Conservation (phyloP, 2,113 vertebrate genomes). For the Nibea coibor region DNA sequence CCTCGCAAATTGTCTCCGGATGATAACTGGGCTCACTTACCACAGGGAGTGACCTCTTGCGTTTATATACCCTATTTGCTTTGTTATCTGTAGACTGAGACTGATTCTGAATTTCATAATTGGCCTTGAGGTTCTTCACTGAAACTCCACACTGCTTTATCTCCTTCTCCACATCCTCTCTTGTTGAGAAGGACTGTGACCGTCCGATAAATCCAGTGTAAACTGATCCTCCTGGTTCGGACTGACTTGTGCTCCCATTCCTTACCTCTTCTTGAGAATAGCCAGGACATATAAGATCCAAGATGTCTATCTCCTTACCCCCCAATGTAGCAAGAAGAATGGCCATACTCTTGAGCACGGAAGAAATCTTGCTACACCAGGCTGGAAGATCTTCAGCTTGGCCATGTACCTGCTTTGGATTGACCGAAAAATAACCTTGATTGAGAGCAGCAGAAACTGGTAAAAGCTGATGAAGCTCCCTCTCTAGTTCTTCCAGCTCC, state of each 20-base stretch:
- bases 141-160: conserved; percentile 94
- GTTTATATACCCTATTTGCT: conserved; percentile 82
- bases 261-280: conserved; percentile 66
- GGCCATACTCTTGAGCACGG: conserved; percentile 88
- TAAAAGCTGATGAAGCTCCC: conserved; percentile 88
- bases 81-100: conserved; percentile 52
- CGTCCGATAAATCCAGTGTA: conserved; percentile 81
- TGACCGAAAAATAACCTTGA: conserved; percentile 86
- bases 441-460: conserved; percentile 84
- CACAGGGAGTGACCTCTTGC: conserved; percentile 83
- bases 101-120: conserved; percentile 88
- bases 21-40: conserved; percentile 68
- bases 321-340: conserved; percentile 86
- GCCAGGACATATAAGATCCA: conserved; percentile 80
- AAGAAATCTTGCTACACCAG: conserved; percentile 89
- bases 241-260: conserved; percentile 54
- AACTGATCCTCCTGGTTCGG: conserved; percentile 56
- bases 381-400: conserved; percentile 87
- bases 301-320: conserved; percentile 84
- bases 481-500: conserved; percentile 86
- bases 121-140: conserved; percentile 92
- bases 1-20: conserved; percentile 84
- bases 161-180: conserved; percentile 92
- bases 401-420: conserved; percentile 90
- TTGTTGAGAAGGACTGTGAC: conserved; percentile 91